Evolutionary conservation across 1,140 invertebrate genomes (phyloP), one percentile per base, ranked within the genome.

Genomic region (Vanessa atalanta): DNA sequence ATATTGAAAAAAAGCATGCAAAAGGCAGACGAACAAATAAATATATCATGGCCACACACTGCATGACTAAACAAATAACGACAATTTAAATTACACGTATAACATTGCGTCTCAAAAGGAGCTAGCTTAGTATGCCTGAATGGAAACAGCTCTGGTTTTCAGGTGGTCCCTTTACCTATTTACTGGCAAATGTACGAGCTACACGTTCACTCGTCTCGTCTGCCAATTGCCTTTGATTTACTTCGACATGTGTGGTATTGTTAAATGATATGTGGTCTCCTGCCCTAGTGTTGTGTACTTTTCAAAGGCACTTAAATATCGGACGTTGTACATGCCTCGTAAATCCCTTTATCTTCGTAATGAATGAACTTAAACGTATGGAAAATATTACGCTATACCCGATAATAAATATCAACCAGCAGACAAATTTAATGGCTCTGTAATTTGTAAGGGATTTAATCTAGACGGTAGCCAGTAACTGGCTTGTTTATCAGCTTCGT

Each of bases 361-460:
- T 66, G 65, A 48, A 50, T 66, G 47, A 66, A 66, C 47, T 31
- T 50, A 2, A 23, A 51, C 37, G 14, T 66, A 66, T 66, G 65
- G 47, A 66, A 37, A 65, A 26, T 66, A 66, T 66, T 66, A 51
- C n/a, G 16, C 47, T 51, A 66, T 48, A 50, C 65, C 23, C 48
- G 47, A 66, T 66, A 47, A 66, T 66, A 50, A 66, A 66, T 66
- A 66, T 14, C 13, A 51, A 66, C 6, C 47, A 20, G 20, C 26
- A n/a, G 65, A 66, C 65, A 50, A 66, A 51, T 71, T 75, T 75
- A 75, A 75, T 75, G 69, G 73, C 50, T 26, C 16, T 12, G 73
- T 71, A 70, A 75, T 75, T 75, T 71, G 65, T 75, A 23, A 47
- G n/a, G 73, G 65, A 71, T 63, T 75, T 70, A 70, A 75, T 70